A percentile compares a stretch with the other conserved stretches of the same genome.
These are phyloP conservation scores for Drosophila repletoides DNA, from an alignment of 1,140 invertebrate species.

Conservation along the genomic window DNA sequence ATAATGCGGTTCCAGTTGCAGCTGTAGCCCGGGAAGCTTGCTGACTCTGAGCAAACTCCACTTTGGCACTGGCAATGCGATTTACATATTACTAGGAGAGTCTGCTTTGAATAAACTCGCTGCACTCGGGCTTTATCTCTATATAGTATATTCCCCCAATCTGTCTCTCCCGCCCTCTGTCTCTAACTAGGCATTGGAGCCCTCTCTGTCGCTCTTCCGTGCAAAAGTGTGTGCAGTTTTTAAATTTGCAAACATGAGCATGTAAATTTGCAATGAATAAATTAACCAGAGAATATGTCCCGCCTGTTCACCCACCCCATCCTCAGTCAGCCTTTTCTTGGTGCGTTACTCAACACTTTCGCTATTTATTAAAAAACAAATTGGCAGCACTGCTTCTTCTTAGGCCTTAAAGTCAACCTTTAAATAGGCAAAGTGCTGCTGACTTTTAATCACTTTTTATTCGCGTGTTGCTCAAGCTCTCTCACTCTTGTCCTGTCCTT, in stretches of 20 bases:
- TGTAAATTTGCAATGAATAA: slow-evolving; percentile 80
- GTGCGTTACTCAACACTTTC: slow-evolving; percentile 60
- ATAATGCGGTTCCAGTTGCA: slow-evolving; percentile 14
- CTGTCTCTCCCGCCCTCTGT: neutral
- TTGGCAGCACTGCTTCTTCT: slow-evolving; percentile 41
- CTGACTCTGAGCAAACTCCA: slow-evolving; percentile 44
- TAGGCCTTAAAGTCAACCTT: slow-evolving; percentile 21
- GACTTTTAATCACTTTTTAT: slow-evolving; percentile 73
- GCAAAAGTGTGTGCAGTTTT: slow-evolving; percentile 56
- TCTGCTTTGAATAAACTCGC: slow-evolving; percentile 76
- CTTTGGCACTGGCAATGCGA: slow-evolving; percentile 55
- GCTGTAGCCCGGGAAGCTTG: slow-evolving; percentile 9
- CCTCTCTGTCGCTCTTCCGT: neutral
- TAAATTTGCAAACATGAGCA: slow-evolving; percentile 79
- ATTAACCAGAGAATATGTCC: slow-evolving; percentile 62
- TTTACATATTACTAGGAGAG: slow-evolving; percentile 74
- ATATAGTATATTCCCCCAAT: neutral
- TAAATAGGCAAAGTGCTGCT: slow-evolving; percentile 2
- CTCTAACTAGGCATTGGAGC: slow-evolving; percentile 7
- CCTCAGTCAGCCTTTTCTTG: neutral
- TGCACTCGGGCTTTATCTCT: slow-evolving; percentile 19
- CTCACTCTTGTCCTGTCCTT: too few relatives aligned
- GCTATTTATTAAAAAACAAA: slow-evolving; percentile 74
- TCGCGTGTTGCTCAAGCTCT: slow-evolving; percentile 25
- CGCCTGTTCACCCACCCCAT: neutral